Base-by-base conservation (phyloP, 2,113 vertebrate genomes). In the Percina caprodes region DNA sequence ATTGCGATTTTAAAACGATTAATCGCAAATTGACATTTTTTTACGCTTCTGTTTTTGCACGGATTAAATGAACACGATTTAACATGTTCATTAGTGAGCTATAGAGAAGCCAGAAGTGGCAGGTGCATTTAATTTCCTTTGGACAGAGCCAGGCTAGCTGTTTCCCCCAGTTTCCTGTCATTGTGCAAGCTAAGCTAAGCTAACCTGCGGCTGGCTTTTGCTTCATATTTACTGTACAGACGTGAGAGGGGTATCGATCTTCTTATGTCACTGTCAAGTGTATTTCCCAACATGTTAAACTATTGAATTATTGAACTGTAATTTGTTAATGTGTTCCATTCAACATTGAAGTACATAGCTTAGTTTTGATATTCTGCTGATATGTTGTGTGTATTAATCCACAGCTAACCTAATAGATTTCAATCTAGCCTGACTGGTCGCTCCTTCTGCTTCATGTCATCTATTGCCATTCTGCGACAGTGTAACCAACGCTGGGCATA, bases 401-500 rank as follows among this genome's bases (percentile, higher is more conserved):
- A 3, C 24, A 58, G 70, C 46, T 85, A 88, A 77, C 13, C 39
- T 35, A 5, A 55, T 52, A 33, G 24, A 48, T 46, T n/a, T 61
- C 56, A 66, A 69, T 45, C 5, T 35, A 79, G 46, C 39, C 12
- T 54, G 39, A 78, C 65, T 52, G 79, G 26, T 77, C 74, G 51
- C 67, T 63, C 51, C 76, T 88, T 33, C 68, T 16, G 63, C 71
- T 69, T 77, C 14, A 33, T 74, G 54, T 72, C 60, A 54, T 58
- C 51, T 68, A 49, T 1, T 19, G 39, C 59, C 80, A 26, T 63
- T 68, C n/a, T 77, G 71, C 39, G 1, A 63, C 42, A 65, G 66
- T 30, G 21, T 45, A 68, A 58, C 46, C 1, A 61, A 19, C 24
- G 15, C 66, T 61, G 68, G 69, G 21, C 77, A 35, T 45, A 65